A percentile compares a stretch with the other conserved stretches of the same genome.
phyloP scores from a whole-genome alignment of 2,888 invertebrate genomes.

The Pollenia labialis region DNA sequence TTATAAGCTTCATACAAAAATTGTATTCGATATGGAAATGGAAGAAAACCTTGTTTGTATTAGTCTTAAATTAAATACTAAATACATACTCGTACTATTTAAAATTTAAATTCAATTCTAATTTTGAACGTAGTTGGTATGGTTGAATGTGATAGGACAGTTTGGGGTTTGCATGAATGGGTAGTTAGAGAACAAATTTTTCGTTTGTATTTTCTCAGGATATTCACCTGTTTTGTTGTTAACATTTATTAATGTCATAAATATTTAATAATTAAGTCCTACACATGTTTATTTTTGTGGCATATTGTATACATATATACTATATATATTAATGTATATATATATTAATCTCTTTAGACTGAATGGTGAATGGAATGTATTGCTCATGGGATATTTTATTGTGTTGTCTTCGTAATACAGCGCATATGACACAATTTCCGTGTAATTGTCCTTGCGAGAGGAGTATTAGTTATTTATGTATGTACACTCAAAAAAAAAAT shows the following conservation, averaged over 20 bases:
- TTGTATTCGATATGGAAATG: slow-evolving; percentile 11
- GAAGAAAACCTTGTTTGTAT: slow-evolving; percentile 59
- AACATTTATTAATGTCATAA: slow-evolving; percentile 44
- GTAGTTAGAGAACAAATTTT: not conserved
- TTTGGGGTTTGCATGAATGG: too few relatives aligned
- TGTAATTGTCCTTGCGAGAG: slow-evolving; percentile 4
- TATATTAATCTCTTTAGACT: not conserved
- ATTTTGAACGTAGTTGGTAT: not conserved
- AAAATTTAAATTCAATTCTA: slow-evolving; percentile 15
- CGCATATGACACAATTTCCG: slow-evolving; percentile 50
- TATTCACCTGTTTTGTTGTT: slow-evolving; percentile 49
- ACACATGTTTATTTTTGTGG: not conserved
- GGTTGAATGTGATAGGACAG: too few relatives aligned
- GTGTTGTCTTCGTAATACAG: slow-evolving; percentile 27
- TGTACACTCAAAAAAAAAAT: too few relatives aligned
- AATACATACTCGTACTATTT: not conserved
- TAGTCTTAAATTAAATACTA: slow-evolving; percentile 30
- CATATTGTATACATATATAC: too few relatives aligned
- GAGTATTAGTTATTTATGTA: slow-evolving; percentile 16
- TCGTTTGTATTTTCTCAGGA: slow-evolving; percentile 48
- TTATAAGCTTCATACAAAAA: slow-evolving; percentile 13
- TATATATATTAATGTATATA: too few relatives aligned
- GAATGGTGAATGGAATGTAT: not conserved
- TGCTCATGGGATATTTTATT: slow-evolving; percentile 16
- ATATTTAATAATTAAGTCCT: slow-evolving; percentile 38